Evolutionary conservation across 2,888 invertebrate genomes (phyloP), one percentile per base, ranked within the genome.

Genomic region (Dynastes hyllus): DNA sequence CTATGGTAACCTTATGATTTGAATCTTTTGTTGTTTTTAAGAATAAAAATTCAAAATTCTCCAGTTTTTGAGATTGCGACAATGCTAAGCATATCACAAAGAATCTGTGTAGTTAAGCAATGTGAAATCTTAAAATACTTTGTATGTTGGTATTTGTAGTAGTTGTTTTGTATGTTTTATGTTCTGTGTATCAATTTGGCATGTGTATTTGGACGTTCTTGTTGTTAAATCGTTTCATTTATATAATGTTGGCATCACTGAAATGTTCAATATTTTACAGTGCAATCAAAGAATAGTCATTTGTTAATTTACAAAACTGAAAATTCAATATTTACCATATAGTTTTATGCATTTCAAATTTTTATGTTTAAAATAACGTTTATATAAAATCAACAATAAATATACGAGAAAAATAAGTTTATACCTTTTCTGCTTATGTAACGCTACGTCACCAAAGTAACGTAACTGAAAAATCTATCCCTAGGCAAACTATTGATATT

Each of bases 1-100:
- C 87, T 87, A 86, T 82, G 87, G 87, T 87, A 85, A 87, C 86
- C 86, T 85, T 86, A 86, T 83, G 80, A 84, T 84, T 82, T 81
- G 53, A 66, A 70, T 67, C 16, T 70, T 75, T 77, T 76, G 37
- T 73, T 78, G 61, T 78, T 61, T 70, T 71, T 22, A 75, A 61
- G 13, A 37, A 75, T 45, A 29, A 50, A 75, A 75, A 75, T 75
- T 75, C 73, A 75, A 75, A 75, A 75, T 75, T 75, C 40, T 55
- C 29, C 11, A 29, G 40, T 61, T 63, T 77, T 77, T 69, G 71
- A 78, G 73, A 66, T 78, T 75, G 29, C 63, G 29, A 67, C 71
- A 66, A 16, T 73, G 66, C 22, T 32, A 75, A 50, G n/a, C 61
- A 37, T 37, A 37, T 37, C 32, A 37, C 32, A 37, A 37, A 37